Evolutionary conservation across 2,888 invertebrate species (phyloP), one percentile per base, ranked within the genome.

Genomic region (Leucoma salicis): DNA sequence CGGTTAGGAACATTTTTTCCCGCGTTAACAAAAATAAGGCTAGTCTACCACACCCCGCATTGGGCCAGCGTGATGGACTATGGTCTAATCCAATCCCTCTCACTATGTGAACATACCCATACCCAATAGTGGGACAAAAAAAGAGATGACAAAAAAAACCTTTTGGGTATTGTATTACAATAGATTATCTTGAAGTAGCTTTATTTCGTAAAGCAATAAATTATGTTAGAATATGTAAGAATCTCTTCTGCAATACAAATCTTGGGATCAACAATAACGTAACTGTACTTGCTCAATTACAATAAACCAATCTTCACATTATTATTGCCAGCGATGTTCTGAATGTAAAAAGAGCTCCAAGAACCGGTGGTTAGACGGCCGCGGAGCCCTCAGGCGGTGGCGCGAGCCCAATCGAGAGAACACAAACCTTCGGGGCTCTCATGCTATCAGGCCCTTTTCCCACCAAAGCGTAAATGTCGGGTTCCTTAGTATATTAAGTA

Each of bases 391-490:
- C 63, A 39, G 81, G 86, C 83, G 57, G 72, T 64, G 60, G 65
- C 63, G 63, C 68, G 66, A 68, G 69, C 69, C 78, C 70, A 75
- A 77, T 74, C 72, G 62, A 75, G 79, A 74, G 79, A 82, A 82
- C 71, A 70, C 60, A 61, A 66, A 74, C 82, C 82, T 62, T 64
- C 63, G 74, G 78, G 78, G 82, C 80, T 80, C 82, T 71, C 78
- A 74, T 64, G 78, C 59, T 25, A 56, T 44, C 67, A 57, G 60
- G 62, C 60, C 61, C 58, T 63, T 72, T 86, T 88, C 87, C 83
- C 87, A 87, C 84, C 74, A 67, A 58, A 57, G 42, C 45, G 54
- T 70, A 70, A 75, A 73, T 65, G 65, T 62, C 46, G 35, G 47
- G 39, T 59, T 60, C 52, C 57, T 68, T 60, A 50, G 56, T 70